Evolutionary conservation across 2,888 invertebrate species (phyloP).

Genomic region (Chrysomela aeneicollis): DNA sequence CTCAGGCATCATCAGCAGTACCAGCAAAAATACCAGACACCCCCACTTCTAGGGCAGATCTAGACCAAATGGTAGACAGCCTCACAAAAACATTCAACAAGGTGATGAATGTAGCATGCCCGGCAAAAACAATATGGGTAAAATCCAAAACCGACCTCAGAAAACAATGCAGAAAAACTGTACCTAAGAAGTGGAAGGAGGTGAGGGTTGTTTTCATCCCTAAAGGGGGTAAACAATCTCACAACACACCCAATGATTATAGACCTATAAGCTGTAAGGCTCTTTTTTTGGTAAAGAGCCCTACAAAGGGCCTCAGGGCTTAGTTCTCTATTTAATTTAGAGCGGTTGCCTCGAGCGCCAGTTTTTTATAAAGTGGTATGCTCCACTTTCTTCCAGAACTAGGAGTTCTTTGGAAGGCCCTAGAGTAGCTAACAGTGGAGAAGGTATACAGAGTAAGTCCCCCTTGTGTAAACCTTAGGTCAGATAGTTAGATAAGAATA

Average conservation of each 20-base stretch:
- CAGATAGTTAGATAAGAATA: too few relatives aligned
- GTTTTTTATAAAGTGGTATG: too few relatives aligned
- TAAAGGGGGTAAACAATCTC: not conserved
- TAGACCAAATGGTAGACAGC: slow-evolving; percentile 8
- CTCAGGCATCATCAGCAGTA: not conserved
- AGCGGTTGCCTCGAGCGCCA: too few relatives aligned
- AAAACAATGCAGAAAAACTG: not conserved
- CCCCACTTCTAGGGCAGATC: slow-evolving; percentile 12
- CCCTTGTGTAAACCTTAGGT: too few relatives aligned
- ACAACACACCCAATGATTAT: not conserved
- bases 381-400: too few relatives aligned
- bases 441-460: too few relatives aligned
- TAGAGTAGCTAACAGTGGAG: too few relatives aligned
- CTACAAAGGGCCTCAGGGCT: too few relatives aligned
- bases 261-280: not conserved
- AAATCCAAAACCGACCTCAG: not conserved
- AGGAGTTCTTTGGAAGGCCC: too few relatives aligned
- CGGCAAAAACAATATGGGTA: not conserved
- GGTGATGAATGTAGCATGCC: not conserved
- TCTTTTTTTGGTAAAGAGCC: too few relatives aligned
- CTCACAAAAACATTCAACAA: slow-evolving; percentile 8
- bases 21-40: not conserved
- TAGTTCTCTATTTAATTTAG: too few relatives aligned
- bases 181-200: not conserved
- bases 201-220: not conserved